Base-by-base conservation (phyloP, 2,888 invertebrate species). In the Chymomyza procnemis region DNA sequence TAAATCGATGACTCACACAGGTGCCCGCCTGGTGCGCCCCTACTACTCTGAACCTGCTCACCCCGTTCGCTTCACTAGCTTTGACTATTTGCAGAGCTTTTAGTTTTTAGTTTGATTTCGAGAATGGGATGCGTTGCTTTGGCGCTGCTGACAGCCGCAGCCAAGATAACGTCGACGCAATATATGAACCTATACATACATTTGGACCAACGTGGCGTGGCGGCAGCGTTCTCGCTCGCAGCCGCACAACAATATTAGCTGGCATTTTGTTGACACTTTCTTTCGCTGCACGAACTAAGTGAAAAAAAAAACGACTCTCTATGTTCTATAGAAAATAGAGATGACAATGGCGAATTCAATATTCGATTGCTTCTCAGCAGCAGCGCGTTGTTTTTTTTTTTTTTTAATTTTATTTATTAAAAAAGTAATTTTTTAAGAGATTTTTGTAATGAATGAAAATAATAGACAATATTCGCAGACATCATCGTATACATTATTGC, bases 1-100 rank as follows among this genome's bases (percentile, higher is more conserved):
- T 73, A 75, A 75, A 73, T 63, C 71, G 73, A 78, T 78, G 77
- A 78, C 67, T 78, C 77, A 78, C 64, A 67, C 67, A 78, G 77
- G 75, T 77, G 78, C 69, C 69, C 67, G 59, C 56, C 61, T 68
- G 46, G 46, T 66, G 30, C 72, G 50, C 66, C 41, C 72, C 64
- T 68, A 18, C 50, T n/a, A 6, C 18, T 12, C 16, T 48, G 18
- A n/a, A n/a, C n/a, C 19, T 50, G 50, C 50, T 50, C 19, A 18
- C 8, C 18, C n/a, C n/a, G n/a, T n/a, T n/a, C 50, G 18, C 19
- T 50, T 19, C 16, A 50, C 19, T 50, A 50, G 18, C 50, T 3
- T 19, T 50, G 12, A 41, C 34, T 54, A 22, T 54, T 19, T 54
- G 54, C 22, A 22, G 54, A 54, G 54, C 54, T 21, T 54, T 54